phyloP scores from a whole-genome alignment of 2,888 invertebrate genomes.

The Stenodema calcarata region DNA sequence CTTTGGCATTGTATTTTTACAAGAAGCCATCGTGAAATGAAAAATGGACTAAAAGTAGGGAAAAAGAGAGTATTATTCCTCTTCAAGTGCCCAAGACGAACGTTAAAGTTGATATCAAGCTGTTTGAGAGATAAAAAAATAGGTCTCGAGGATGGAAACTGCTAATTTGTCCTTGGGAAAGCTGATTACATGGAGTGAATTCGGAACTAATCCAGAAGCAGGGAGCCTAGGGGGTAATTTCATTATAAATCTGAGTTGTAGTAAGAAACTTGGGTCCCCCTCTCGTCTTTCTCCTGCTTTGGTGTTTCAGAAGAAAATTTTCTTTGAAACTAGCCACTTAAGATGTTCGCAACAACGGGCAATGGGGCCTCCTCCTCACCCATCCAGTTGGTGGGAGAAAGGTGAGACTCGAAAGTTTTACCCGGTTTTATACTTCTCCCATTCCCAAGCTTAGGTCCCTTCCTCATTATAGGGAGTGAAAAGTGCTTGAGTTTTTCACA shows the following conservation, averaged over 20 bases:
- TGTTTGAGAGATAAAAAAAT: background rate
- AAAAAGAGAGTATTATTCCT: background rate
- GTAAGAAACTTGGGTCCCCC: slow-evolving; percentile 11
- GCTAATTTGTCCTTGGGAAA: slow-evolving; percentile 17
- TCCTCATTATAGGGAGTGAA: background rate
- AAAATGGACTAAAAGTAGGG: background rate
- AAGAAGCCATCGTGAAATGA: background rate
- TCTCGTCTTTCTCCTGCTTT: background rate
- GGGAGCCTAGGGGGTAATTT: slow-evolving; percentile 17
- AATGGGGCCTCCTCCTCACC: background rate
- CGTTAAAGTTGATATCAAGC: slow-evolving; percentile 1
- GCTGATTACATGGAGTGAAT: slow-evolving; percentile 28
- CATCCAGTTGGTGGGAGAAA: background rate
- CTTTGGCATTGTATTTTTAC: background rate
- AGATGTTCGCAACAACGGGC: slow-evolving; percentile 28
- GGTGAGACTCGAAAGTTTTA: slow-evolving; percentile 6
- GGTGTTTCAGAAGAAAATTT: background rate
- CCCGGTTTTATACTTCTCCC: background rate
- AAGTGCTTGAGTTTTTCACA: background rate
- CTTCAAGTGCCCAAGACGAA: background rate
- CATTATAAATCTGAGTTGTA: slow-evolving; percentile 34
- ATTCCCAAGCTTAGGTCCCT: background rate
- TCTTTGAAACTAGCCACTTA: slow-evolving; percentile 26
- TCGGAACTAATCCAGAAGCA: slow-evolving; percentile 24
- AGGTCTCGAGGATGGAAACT: background rate